Evolutionary conservation across 1,140 invertebrate genomes (phyloP).

Genomic region (Pinna nobilis): DNA sequence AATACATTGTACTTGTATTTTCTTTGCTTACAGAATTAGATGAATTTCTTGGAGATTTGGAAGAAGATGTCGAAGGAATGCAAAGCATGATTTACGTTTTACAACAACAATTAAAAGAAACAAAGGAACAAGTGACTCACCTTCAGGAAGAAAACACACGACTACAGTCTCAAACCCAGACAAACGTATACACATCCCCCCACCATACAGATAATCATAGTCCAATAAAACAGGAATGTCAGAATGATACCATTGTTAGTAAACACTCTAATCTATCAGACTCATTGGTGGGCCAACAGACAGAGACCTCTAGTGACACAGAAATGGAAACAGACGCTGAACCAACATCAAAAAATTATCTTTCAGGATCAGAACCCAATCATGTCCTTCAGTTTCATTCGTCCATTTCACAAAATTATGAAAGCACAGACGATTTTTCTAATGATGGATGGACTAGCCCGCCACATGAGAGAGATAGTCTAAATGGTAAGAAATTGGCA

Average conservation of each 20-base stretch:
- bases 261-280: no score
- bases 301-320: constrained; percentile 29
- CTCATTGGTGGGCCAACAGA: background rate
- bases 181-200: constrained; percentile 10
- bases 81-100: constrained; percentile 96
- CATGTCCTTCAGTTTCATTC: background rate
- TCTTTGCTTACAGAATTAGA: constrained; percentile 86
- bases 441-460: constrained; percentile 36
- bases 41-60: constrained; percentile 95
- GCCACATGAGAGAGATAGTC: constrained; percentile 11
- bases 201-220: constrained; percentile 12
- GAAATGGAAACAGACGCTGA: constrained; percentile 37
- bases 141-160: constrained; percentile 62
- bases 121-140: constrained; percentile 63
- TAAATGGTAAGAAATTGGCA: constrained; percentile 21
- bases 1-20: constrained; percentile 7
- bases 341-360: background rate
- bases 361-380: constrained; percentile 1
- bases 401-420: constrained; percentile 6
- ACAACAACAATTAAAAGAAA: constrained; percentile 87
- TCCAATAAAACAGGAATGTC: constrained; percentile 10
- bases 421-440: constrained; percentile 39
- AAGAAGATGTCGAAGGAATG: constrained; percentile 99
- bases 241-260: no score
- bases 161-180: constrained; percentile 12